Base-by-base conservation (phyloP, 2,888 invertebrate species). In the Sisyra nigra region DNA sequence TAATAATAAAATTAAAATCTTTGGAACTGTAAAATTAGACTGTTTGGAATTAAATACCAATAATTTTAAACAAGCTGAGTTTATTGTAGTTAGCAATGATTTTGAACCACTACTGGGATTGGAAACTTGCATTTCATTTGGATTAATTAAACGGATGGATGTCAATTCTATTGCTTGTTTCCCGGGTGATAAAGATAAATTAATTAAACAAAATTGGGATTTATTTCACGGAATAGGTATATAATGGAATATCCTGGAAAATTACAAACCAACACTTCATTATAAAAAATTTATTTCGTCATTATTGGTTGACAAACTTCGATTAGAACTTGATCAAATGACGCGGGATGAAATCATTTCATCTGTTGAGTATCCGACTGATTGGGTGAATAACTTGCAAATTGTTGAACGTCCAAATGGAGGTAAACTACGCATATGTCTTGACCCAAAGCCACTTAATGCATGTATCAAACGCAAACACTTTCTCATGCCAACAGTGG, bases 401-500 rank as follows among this genome's bases (percentile, higher is more conserved):
- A 9, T 47, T 5, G 46, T 42, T 17, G 42, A 39, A 17, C 39
- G 11, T 3, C 3, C 13, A 4, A 36, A 11, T 7, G 7, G 3
- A 15, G 48, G 47, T 14, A 40, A 47, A 15, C 32, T 50, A 9
- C 42, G 49, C 7, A 41, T 50, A 17, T 52, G 51, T 38, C 39
- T 52, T 19, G 50, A 53, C 47, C 50, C 50, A 41, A 52, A 49
- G 11, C 49, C 51, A 11, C 46, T 53, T 2, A 53, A 53, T 40
- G 33, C 13, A 5, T 49, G 49, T 13, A 50, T 53, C 37, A 48
- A 50, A 32, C 41, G 52, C 1, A 48, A 50, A 40, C 47, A 54
- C 44, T 54, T 48, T 38, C 41, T 49, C 17, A 52, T 54, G 46
- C 50, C 52, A 14, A 49, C 51, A 7, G 42, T 51, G 6, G 48